These are phyloP conservation scores for Myiothlypis coronata DNA, from an alignment of 2,797 vertebrate genomes.

Conservation along the genomic window DNA sequence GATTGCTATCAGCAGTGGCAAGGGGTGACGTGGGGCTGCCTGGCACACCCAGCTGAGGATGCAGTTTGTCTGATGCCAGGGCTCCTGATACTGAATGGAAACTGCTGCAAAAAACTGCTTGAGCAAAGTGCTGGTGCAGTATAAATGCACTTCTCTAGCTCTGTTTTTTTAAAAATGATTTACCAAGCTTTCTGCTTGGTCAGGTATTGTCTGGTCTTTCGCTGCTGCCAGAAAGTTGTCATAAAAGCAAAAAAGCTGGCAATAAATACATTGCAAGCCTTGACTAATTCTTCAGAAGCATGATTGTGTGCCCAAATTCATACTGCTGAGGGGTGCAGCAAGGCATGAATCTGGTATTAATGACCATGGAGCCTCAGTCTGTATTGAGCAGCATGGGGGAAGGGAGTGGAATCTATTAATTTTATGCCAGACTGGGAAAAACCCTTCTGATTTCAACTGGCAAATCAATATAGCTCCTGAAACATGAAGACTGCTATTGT, in stretches of 20 bases:
- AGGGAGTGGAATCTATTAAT: background rate
- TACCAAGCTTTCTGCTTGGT: background rate
- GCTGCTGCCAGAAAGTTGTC: background rate
- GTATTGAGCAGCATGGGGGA: slow-evolving; percentile 22
- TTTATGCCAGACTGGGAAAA: slow-evolving; percentile 4
- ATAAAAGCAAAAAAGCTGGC: background rate
- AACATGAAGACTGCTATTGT: slow-evolving; percentile 47
- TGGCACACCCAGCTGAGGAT: background rate
- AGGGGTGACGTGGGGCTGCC: background rate
- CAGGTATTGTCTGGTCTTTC: slow-evolving; percentile 21
- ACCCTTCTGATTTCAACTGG: slow-evolving; percentile 21
- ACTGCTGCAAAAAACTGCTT: background rate
- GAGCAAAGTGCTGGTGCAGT: background rate
- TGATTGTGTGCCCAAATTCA: background rate
- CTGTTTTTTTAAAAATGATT: background rate
- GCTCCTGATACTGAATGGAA: background rate
- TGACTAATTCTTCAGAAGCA: background rate
- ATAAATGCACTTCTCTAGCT: background rate
- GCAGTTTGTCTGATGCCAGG: background rate
- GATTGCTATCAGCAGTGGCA: background rate
- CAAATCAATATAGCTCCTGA: slow-evolving; percentile 19
- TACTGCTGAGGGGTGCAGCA: slow-evolving; percentile 25
- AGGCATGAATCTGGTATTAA: slow-evolving; percentile 36
- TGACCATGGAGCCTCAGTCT: slow-evolving; percentile 22
- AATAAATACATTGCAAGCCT: background rate